Base-by-base conservation (phyloP, 1,140 invertebrate genomes). In the Tetramorium simillimum region DNA sequence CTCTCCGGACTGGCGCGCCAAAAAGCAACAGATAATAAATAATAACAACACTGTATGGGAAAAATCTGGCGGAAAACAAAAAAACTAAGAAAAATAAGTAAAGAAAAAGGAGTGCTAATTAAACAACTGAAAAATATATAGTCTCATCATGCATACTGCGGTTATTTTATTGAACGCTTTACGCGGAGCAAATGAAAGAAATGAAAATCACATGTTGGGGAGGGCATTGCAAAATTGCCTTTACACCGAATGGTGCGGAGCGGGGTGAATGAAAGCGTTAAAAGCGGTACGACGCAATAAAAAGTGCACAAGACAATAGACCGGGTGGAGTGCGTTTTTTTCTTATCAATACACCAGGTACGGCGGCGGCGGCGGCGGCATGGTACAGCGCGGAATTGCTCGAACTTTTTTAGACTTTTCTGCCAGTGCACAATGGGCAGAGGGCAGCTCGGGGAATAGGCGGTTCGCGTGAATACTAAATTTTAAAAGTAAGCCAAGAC, bases 401-500 rank as follows among this genome's bases (percentile, higher is more conserved):
- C 58, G 6, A 86, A 88, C 85, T 87, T 87, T 84, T 88, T 87
- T 80, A 86, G 65, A 88, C 65, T 56, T 87, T 88, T 88, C 85
- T 73, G 12, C 33, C 40, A 51, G 49, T 75, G 80, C 69, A 84
- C 80, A 84, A 84, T 84, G 80, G 75, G 53, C 40, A 60, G 40
- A 75, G 65, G 51, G 16, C 51, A 46, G 62, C 46, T n/a, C 37
- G 87, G 43, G 70, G 86, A 62, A 88, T 87, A 70, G 87, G 70
- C 73, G 69, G 67, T 89, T 88, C 86, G 87, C 72, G 88, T 62
- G 88, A 88, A 89, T 88, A 85, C 70, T 88, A 85, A 89, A 89
- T 89, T 89, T 88, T 88, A 89, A 89, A 89, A 89, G 80, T 89
- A 89, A 88, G 86, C 88, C 80, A 82, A 67, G 88, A 65, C 80